These are phyloP conservation scores for Mormyrus hasselquistii DNA, from an alignment of 2,797 vertebrate genomes.

Conservation along the genomic window DNA sequence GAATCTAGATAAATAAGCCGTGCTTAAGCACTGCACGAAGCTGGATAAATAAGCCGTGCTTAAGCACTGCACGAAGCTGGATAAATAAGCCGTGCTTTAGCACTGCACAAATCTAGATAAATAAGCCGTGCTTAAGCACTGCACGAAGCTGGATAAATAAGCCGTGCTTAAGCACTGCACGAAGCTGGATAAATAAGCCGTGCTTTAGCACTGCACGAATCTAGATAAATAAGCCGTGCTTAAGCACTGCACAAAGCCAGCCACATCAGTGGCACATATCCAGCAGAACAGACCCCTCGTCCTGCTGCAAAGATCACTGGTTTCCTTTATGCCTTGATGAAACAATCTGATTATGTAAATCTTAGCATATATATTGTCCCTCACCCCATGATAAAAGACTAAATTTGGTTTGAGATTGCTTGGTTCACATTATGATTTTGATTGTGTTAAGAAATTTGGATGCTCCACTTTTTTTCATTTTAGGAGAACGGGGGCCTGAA, in stretches of 20 bases:
- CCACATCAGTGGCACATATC: not conserved
- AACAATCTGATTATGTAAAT: not conserved
- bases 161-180: fast-evolving
- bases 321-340: not conserved
- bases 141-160: too few species aligned
- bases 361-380: not conserved
- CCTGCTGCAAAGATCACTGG: not conserved
- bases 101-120: too few species aligned
- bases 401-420: not conserved
- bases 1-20: not conserved
- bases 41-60: not conserved
- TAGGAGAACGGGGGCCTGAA: not conserved
- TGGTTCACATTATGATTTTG: not conserved
- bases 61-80: too few species aligned
- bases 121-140: too few species aligned
- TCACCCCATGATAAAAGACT: not conserved
- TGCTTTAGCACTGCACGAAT: too few species aligned
- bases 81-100: too few species aligned
- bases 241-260: not conserved
- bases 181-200: too few species aligned
- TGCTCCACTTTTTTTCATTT: not conserved
- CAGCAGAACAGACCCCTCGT: not conserved
- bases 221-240: too few species aligned
- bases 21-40: too few species aligned
- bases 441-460: not conserved